phyloP scores from a whole-genome alignment of 2,888 invertebrate species.

The Biston stratarius region DNA sequence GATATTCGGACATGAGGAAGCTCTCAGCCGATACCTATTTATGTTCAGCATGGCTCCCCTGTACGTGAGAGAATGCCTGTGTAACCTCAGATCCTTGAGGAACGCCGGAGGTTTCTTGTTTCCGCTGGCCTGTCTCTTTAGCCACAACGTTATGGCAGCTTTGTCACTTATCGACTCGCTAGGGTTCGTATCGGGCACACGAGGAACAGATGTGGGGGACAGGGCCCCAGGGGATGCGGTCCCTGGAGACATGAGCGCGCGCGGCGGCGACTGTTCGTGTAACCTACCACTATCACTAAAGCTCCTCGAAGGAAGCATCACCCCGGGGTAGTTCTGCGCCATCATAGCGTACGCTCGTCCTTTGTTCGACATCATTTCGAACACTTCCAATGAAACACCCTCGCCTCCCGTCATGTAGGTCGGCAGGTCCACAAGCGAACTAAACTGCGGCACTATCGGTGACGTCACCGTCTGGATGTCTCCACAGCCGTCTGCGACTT shows the following conservation, averaged over 20 bases:
- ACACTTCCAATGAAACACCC: conserved; percentile 91
- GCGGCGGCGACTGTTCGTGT: conserved; percentile 75
- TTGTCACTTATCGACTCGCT: conserved; percentile 69
- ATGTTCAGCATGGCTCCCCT: conserved; percentile 95
- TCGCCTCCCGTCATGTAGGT: conserved; percentile 93
- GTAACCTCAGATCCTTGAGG: conserved; percentile 90
- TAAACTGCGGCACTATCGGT: conserved; percentile 86
- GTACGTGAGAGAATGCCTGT: conserved; percentile 93
- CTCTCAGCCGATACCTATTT: conserved; percentile 91
- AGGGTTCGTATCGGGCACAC: conserved; percentile 52
- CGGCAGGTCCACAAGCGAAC: conserved; percentile 94
- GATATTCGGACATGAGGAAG: conserved; percentile 96
- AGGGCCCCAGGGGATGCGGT: conserved; percentile 59
- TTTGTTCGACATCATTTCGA: conserved; percentile 89
- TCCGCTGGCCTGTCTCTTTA: conserved; percentile 81
- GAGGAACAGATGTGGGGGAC: conserved; percentile 62
- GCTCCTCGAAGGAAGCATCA: conserved; percentile 90
- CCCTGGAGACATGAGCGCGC: conserved; percentile 66
- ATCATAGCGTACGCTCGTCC: conserved; percentile 90
- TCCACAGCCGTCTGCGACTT: conserved; percentile 64
- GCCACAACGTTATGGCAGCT: conserved; percentile 85
- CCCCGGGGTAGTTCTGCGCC: conserved; percentile 91
- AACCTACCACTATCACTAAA: conserved; percentile 88
- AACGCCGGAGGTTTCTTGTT: conserved; percentile 88
- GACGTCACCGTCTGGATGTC: conserved; percentile 74